These are phyloP conservation scores for Oscheius onirici DNA, from an alignment of 2,888 invertebrate species.

Conservation along the genomic window DNA sequence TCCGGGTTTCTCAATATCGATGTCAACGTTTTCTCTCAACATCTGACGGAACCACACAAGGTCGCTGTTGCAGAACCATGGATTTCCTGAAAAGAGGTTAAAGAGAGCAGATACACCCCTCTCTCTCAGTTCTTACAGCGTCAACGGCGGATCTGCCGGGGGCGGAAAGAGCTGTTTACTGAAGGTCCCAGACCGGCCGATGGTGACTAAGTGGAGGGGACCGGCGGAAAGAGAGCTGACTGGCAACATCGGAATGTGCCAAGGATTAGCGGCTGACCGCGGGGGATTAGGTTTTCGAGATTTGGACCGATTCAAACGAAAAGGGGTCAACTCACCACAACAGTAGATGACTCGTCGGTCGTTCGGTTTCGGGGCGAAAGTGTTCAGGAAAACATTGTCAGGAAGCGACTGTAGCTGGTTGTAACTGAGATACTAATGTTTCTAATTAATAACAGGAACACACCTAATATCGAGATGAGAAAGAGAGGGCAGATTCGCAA, in stretches of 20 bases:
- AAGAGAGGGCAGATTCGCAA: constrained; percentile 68
- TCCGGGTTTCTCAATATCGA: constrained; percentile 65
- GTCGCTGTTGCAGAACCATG: constrained; percentile 70
- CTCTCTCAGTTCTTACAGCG: not conserved
- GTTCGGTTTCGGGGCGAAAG: constrained; percentile 65
- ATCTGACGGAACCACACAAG: constrained; percentile 70
- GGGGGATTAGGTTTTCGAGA: not conserved
- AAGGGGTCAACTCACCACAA: constrained; percentile 66
- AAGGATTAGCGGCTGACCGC: not conserved
- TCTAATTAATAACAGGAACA: not conserved
- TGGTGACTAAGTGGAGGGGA: constrained; percentile 27
- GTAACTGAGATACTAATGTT: constrained; percentile 56
- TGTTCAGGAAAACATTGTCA: constrained; percentile 60
- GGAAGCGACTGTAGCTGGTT: constrained; percentile 70
- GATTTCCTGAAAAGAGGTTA: constrained; percentile 62
- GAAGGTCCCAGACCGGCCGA: constrained; percentile 26
- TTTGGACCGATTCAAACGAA: not conserved
- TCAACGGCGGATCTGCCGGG: constrained; percentile 23
- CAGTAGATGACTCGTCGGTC: constrained; percentile 70
- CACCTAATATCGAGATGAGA: constrained; percentile 71
- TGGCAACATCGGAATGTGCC: constrained; percentile 28
- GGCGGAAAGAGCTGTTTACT: constrained; percentile 11
- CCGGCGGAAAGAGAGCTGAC: constrained; percentile 13
- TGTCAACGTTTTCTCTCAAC: constrained; percentile 69
- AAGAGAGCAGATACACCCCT: not conserved